Base-by-base conservation (phyloP, 2,113 vertebrate genomes). In the Anser cygnoides region DNA sequence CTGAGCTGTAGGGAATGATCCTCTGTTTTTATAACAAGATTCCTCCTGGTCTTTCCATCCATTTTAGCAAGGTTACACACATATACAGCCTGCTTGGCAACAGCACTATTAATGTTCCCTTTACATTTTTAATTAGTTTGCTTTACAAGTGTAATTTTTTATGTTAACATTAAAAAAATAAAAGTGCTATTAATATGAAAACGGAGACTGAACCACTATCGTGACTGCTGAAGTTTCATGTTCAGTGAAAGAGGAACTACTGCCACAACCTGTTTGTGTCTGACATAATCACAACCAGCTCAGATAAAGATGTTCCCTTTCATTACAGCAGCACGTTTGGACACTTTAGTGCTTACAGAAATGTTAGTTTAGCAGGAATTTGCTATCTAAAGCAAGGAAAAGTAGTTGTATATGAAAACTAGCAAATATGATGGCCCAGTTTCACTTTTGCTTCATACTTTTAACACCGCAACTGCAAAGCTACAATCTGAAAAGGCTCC, bases 391-490 rank as follows among this genome's bases (percentile, higher is more conserved):
- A 77, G 49, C 4, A 33, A 86, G 49, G 6, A 68, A 49, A 83
- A 70, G 44, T 55, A 20, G 31, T 25, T 49, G 22, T 28, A 44
- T 33, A 6, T n/a, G 19, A 79, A 85, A 43, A 4, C 12, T 37
- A 59, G 67, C 37, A 70, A n/a, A 13, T 0, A 0, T 10, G 46
- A 75, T 12, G 46, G 33, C 20, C 72, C 39, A 43, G 43, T 96
- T 97, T 95, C 90, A 78, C 88, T 96, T 96, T 93, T 94, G 86
- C 16, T 95, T 84, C 43, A 2, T 13, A 29, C 37, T 23, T 76
- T 2, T 0, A 63, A 33, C 15, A 19, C 4, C 4, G 39, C 23
- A 44, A 11, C 15, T 4, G 14, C 12, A 43, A 74, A 80, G 75
- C 31, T 49, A 63, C 17, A 9, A 33, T 31, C 49, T 63, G 57